A percentile compares a stretch with the other conserved stretches of the same genome.
Conservation (phyloP, 2,888 invertebrate genomes). For the Muscina levida region DNA sequence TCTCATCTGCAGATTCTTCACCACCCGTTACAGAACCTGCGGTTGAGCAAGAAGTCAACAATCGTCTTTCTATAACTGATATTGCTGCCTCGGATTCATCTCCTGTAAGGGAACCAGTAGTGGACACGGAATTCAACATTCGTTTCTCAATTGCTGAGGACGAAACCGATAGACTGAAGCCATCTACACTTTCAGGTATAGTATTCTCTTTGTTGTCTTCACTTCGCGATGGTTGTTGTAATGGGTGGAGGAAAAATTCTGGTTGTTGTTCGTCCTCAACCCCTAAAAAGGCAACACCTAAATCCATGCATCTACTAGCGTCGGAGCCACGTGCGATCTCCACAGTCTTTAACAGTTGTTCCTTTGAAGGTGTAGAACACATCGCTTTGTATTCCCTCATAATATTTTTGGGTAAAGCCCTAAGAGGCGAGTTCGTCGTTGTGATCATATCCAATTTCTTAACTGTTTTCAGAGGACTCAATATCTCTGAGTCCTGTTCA, state of each 20-base stretch:
- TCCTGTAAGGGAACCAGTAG: conserved; percentile 58
- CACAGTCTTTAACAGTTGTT: conserved; percentile 68
- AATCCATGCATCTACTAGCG: conserved; percentile 58
- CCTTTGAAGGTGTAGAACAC: conserved; percentile 75
- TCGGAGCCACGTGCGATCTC: conserved; percentile 67
- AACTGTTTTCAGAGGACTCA: conserved; percentile 56
- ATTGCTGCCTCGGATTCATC: conserved; percentile 46
- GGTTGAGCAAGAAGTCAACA: too few species aligned
- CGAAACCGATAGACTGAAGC: conserved; percentile 65
- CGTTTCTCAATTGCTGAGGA: conserved; percentile 71
- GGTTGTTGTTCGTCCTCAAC: conserved; percentile 51
- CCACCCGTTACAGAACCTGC: too few species aligned
- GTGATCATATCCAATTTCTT: conserved; percentile 52
- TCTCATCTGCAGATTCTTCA: neutral
- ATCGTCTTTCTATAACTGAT: conserved; percentile 8
- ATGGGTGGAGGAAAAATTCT: conserved; percentile 28
- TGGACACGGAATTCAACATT: conserved; percentile 62
- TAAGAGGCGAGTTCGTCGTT: conserved; percentile 66
- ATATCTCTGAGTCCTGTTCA: conserved; percentile 37
- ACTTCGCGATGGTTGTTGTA: neutral
- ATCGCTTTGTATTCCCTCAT: conserved; percentile 72
- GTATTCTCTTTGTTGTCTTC: conserved; percentile 73
- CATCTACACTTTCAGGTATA: conserved; percentile 67
- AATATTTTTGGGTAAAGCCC: conserved; percentile 72
- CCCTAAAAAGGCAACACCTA: conserved; percentile 64